phyloP scores from a whole-genome alignment of 2,113 vertebrate genomes.

The Sporophila hypoxantha region DNA sequence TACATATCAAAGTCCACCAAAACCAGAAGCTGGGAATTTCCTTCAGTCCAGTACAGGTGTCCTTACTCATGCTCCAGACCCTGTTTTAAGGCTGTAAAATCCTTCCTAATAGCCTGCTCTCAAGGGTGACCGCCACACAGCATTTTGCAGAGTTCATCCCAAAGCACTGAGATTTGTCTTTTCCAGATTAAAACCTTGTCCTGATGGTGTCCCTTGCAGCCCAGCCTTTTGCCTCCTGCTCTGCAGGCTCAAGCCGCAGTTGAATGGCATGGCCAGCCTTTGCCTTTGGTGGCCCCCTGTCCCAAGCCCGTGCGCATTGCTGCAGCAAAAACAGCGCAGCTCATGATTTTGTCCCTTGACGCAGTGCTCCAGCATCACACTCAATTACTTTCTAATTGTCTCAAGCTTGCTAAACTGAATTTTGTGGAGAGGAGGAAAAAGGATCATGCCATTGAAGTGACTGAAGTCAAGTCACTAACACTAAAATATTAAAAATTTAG shows the following conservation, averaged over 20 bases:
- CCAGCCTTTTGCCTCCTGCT: not conserved
- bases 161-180: not conserved
- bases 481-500: not conserved
- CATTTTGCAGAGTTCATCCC: not conserved
- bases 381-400: too few species aligned
- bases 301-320: not conserved
- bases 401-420: not conserved
- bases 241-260: not conserved
- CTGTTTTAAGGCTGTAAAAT: not conserved
- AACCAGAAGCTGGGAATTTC: not conserved
- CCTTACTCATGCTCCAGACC: not conserved
- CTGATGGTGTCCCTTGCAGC: not conserved
- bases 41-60: not conserved
- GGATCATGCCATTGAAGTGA: not conserved
- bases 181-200: not conserved
- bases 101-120: not conserved
- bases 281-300: not conserved
- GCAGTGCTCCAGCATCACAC: too few species aligned
- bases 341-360: not conserved
- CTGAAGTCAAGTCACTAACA: not conserved
- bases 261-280: fast-evolving
- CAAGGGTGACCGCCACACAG: not conserved
- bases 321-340: not conserved
- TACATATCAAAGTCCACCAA: not conserved
- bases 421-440: not conserved